These are phyloP conservation scores for Calliphora vomitoria DNA, from an alignment of 2,888 invertebrate species.

Conservation along the genomic window DNA sequence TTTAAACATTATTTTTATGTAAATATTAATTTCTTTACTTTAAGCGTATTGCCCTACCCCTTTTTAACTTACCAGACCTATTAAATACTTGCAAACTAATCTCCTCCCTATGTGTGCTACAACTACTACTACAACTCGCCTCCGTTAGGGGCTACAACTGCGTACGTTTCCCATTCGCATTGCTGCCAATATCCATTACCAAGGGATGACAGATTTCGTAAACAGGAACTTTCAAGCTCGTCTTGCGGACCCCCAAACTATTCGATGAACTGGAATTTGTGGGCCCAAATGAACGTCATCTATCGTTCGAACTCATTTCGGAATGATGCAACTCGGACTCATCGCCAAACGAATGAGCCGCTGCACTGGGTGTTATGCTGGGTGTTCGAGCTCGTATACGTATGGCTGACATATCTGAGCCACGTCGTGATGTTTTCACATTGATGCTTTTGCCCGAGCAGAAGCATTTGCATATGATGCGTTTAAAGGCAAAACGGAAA, in stretches of 20 bases:
- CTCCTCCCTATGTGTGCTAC: slow-evolving; percentile 31
- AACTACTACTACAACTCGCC: slow-evolving; percentile 73
- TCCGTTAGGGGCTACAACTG: slow-evolving; percentile 80
- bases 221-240: slow-evolving; percentile 83
- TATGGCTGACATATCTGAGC: slow-evolving; percentile 87
- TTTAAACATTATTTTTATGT: background rate
- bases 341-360: slow-evolving; percentile 86
- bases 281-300: slow-evolving; percentile 86
- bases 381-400: slow-evolving; percentile 85
- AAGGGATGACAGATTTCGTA: slow-evolving; percentile 85
- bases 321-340: slow-evolving; percentile 86
- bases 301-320: slow-evolving; percentile 84
- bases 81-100: slow-evolving; percentile 57
- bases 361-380: slow-evolving; percentile 86
- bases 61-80: slow-evolving; percentile 57
- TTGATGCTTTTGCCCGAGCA: slow-evolving; percentile 86
- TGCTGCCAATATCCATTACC: slow-evolving; percentile 81
- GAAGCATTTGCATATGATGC: slow-evolving; percentile 94
- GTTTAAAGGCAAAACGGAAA: slow-evolving; percentile 97
- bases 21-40: slow-evolving; percentile 50
- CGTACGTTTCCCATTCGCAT: slow-evolving; percentile 75
- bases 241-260: slow-evolving; percentile 83
- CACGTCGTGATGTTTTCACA: slow-evolving; percentile 85
- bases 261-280: slow-evolving; percentile 82
- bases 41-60: slow-evolving; percentile 75